Conservation (phyloP, 2,888 invertebrate genomes). For the Erpobdella octoculata region DNA sequence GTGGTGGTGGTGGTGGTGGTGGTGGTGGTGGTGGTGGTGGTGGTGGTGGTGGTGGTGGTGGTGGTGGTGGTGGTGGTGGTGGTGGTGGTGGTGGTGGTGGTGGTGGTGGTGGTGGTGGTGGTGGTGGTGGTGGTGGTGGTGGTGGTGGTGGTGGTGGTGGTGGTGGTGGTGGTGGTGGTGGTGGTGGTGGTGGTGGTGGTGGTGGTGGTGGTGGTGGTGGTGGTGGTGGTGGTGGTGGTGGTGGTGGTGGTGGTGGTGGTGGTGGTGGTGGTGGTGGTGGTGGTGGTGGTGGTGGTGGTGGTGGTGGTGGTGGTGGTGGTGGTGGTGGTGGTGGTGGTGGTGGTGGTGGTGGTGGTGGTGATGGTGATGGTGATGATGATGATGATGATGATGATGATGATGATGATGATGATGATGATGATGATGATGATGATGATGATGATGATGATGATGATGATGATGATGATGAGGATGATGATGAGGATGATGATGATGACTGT, state of each 20-base stretch:
- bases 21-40: not conserved
- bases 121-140: not conserved
- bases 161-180: not conserved
- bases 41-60: not conserved
- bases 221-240: conserved; percentile 5
- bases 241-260: conserved; percentile 5
- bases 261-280: conserved; percentile 5
- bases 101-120: not conserved
- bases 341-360: conserved; percentile 10
- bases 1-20: not conserved
- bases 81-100: not conserved
- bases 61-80: not conserved
- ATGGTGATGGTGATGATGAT: conserved; percentile 11
- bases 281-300: conserved; percentile 5
- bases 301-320: conserved; percentile 5
- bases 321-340: conserved; percentile 5
- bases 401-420: conserved; percentile 27
- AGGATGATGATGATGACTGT: too few relatives aligned
- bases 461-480: conserved; percentile 29
- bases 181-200: conserved; percentile 5
- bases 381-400: conserved; percentile 24
- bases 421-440: conserved; percentile 29
- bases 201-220: conserved; percentile 5
- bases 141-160: not conserved
- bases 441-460: conserved; percentile 29